These are phyloP conservation scores for Bambusicola thoracicus DNA, from an alignment of 2,113 vertebrate genomes.

Conservation along the genomic window DNA sequence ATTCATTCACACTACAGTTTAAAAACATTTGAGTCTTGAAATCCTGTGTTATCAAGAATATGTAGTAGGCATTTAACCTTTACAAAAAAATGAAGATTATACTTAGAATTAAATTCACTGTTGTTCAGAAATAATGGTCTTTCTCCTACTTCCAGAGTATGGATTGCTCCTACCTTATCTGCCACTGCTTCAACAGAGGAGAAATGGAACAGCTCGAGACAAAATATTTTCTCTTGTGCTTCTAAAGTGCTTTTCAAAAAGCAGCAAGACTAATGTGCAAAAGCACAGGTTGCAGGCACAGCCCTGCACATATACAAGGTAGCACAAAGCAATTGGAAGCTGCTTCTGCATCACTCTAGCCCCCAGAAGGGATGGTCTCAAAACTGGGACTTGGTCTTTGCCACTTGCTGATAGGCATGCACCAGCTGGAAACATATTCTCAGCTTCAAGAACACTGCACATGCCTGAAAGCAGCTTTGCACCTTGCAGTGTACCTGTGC, in stretches of 20 bases:
- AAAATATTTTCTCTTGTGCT: rapidly evolving
- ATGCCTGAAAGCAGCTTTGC: not conserved
- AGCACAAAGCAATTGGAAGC: not conserved
- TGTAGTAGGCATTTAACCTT: not conserved
- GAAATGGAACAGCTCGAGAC: not conserved
- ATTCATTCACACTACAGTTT: not conserved
- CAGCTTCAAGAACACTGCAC: not conserved
- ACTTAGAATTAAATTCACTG: not conserved
- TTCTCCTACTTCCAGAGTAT: not conserved
- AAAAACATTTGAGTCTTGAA: not conserved
- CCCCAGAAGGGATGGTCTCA: not conserved
- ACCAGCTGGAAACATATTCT: not conserved
- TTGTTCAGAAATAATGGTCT: not conserved
- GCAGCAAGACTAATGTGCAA: not conserved
- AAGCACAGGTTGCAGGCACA: not conserved
- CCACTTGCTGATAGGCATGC: not conserved
- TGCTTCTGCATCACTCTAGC: not conserved
- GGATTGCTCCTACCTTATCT: not conserved
- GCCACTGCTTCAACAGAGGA: not conserved
- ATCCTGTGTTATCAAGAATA: not conserved
- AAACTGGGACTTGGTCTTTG: not conserved
- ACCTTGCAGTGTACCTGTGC: not conserved
- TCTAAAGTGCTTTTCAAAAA: not conserved
- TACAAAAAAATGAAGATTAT: not conserved
- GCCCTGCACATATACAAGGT: not conserved